These are phyloP conservation scores for Aphis craccivora DNA, from an alignment of 1,140 invertebrate species.

Conservation along the genomic window DNA sequence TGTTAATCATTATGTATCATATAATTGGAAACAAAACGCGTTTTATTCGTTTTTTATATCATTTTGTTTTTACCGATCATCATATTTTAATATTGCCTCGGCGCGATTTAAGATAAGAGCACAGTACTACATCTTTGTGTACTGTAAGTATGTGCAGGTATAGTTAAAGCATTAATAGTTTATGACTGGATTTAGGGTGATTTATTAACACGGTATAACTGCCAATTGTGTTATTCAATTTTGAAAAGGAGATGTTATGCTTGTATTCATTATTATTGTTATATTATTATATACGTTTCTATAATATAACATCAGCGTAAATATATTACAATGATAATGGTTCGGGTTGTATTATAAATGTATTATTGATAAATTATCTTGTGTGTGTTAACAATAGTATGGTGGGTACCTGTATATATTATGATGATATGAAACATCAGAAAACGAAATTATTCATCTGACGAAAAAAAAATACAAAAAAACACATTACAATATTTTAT, in stretches of 20 bases:
- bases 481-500: background rate
- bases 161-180: background rate
- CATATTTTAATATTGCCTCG: background rate
- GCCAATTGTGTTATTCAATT: slow-evolving; percentile 6
- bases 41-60: background rate
- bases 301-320: background rate
- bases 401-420: background rate
- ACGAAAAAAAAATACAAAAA: background rate
- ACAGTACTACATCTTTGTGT: background rate
- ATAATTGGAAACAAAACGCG: background rate
- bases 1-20: background rate
- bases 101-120: background rate
- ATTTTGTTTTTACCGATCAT: background rate
- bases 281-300: background rate
- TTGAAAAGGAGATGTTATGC: background rate
- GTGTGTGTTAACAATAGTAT: background rate
- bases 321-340: slow-evolving; percentile 8
- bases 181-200: background rate
- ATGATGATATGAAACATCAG: background rate
- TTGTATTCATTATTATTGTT: background rate
- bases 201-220: background rate
- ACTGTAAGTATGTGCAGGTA: background rate
- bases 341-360: background rate
- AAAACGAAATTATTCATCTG: background rate
- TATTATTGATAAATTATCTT: background rate